Percentiles rank a stretch among this genome's conserved stretches.
These are phyloP conservation scores for Phylloscopus whistleri DNA, from an alignment of 2,113 vertebrate species.

Conservation along the genomic window DNA sequence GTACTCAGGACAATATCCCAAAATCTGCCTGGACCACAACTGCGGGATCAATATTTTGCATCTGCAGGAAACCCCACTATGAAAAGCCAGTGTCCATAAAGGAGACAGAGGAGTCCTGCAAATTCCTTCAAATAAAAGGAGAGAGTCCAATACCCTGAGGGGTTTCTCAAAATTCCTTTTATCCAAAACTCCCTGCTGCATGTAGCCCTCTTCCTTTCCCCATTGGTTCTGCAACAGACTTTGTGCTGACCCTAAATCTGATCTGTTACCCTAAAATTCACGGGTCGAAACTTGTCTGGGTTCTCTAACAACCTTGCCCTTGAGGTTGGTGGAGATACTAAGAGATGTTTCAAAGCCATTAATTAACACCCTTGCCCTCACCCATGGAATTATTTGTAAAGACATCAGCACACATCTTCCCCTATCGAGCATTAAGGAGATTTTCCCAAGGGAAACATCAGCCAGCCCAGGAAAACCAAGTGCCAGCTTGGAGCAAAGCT, in stretches of 20 bases:
- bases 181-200: neutral
- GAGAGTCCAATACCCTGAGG: neutral
- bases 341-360: neutral
- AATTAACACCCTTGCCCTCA: neutral
- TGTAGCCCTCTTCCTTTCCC: neutral
- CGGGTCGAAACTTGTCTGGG: neutral
- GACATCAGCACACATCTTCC: neutral
- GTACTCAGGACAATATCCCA: neutral
- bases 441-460: neutral
- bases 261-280: rapidly evolving
- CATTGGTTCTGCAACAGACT: rapidly evolving
- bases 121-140: neutral
- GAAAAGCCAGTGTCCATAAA: neutral
- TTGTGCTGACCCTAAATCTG: neutral
- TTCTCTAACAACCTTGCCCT: neutral
- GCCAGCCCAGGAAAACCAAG: neutral
- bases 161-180: neutral
- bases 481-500: neutral
- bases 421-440: rapidly evolving
- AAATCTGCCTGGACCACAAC: neutral
- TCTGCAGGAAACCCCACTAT: rapidly evolving
- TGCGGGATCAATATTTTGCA: neutral
- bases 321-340: neutral
- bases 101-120: neutral
- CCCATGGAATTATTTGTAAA: too few relatives aligned